Evolutionary conservation across 2,113 vertebrate species (phyloP).

Genomic region (Muscicapa adusta): DNA sequence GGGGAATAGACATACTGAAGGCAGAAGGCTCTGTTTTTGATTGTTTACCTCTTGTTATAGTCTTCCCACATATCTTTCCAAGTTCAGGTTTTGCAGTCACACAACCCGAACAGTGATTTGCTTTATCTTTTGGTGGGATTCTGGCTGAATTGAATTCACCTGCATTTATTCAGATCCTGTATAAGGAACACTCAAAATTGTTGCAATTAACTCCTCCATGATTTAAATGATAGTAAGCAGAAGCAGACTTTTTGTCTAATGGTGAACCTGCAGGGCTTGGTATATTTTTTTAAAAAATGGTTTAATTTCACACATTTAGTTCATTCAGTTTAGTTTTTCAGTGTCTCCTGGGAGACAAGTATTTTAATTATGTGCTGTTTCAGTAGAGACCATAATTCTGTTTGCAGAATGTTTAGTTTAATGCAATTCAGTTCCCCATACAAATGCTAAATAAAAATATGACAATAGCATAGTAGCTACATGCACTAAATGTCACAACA

Average conservation of each 20-base stretch:
- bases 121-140: not conserved
- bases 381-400: not conserved
- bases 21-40: not conserved
- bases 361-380: not conserved
- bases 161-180: not conserved
- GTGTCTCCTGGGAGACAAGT: not conserved
- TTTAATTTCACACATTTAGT: not conserved
- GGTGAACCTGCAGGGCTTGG: not conserved
- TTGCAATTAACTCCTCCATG: not conserved
- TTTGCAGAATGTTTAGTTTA: not conserved
- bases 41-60: not conserved
- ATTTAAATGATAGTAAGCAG: not conserved
- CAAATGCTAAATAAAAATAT: not conserved
- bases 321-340: not conserved
- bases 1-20: not conserved
- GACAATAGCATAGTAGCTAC: not conserved
- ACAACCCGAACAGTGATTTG: not conserved
- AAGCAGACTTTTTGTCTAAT: not conserved
- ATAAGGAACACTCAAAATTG: not conserved
- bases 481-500: not conserved
- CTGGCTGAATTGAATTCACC: not conserved
- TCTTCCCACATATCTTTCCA: not conserved
- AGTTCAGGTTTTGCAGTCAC: not conserved
- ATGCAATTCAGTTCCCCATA: not conserved
- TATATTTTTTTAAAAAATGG: not conserved